phyloP scores from a whole-genome alignment of 92 coral and sea anemone genomes.

The Diadumene lineata region DNA sequence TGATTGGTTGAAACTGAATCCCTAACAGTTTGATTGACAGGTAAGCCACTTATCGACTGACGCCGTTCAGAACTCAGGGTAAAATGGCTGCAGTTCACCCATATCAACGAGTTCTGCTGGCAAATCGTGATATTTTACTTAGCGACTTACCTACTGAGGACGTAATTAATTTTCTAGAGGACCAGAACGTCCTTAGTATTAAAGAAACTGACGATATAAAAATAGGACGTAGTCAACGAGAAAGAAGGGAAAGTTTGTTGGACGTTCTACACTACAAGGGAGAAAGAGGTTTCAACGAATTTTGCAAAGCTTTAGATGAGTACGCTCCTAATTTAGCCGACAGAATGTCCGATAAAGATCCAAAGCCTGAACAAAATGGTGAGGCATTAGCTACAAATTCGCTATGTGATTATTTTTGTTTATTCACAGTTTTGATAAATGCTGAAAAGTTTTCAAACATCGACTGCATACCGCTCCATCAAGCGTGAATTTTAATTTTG shows the following conservation, averaged over 20 bases:
- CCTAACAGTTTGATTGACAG: constrained; percentile 80
- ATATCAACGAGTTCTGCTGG: constrained; percentile 74
- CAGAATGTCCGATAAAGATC: constrained; percentile 53
- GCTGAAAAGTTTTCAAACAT: constrained; percentile 23
- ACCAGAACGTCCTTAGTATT: constrained; percentile 59
- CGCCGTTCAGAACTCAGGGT: constrained; percentile 37
- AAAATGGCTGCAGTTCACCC: constrained; percentile 86
- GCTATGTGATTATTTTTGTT: constrained; percentile 8
- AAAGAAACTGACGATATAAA: constrained; percentile 77
- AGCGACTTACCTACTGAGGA: constrained; percentile 66
- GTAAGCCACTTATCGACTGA: constrained; percentile 52
- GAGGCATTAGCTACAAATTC: constrained; percentile 5
- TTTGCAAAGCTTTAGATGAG: constrained; percentile 74
- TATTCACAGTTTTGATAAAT: constrained; percentile 1
- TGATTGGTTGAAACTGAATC: constrained; percentile 60
- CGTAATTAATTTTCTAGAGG: constrained; percentile 64
- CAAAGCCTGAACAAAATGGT: constrained; percentile 71
- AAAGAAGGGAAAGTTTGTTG: constrained; percentile 72
- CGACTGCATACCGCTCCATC: background rate
- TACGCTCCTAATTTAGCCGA: constrained; percentile 71
- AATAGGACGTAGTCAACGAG: constrained; percentile 69
- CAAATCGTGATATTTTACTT: constrained; percentile 72
- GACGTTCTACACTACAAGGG: constrained; percentile 89
- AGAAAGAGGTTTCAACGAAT: constrained; percentile 74
- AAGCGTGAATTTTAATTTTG: background rate